Evolutionary conservation across 2,113 vertebrate species (phyloP), one percentile per base, ranked within the genome.

Genomic region (Tetrax tetrax): DNA sequence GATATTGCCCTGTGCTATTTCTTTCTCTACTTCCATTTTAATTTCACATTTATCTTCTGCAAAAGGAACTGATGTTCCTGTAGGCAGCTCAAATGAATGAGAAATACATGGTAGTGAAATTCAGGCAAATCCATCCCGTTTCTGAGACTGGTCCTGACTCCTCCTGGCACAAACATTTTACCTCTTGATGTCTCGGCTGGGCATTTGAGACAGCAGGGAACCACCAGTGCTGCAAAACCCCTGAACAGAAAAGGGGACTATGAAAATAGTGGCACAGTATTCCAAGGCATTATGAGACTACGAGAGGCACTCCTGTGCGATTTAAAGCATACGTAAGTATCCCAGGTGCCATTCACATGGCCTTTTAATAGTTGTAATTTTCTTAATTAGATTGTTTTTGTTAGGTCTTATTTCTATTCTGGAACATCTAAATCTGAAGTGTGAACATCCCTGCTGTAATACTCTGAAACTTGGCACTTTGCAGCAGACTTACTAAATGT

Each of bases 341-440:
- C 83, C 25, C 79, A 86, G 79, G 45, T 70, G 68, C 43, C 43
- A 92, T 68, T 89, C 76, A 65, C 20, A 47, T 45, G n/a, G 38
- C 31, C 51, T 94, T 93, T 94, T 48, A 93, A 82, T 63, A 77
- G 89, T 15, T 69, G 56, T 71, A 60, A 76, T 96, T 95, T 92
- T 94, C 76, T 87, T 91, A 89, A 94, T 96, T 94, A 90, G 64
- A 56, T 82, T 75, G 87, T 85, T 93, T 91, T 83, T 90, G 85
- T 83, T 76, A 94, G 47, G 27, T 60, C 21, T 90, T 77, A 78
- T 77, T 90, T 94, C 88, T 94, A 19, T 90, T 86, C 94, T 82
- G 61, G 68, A 89, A 81, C 35, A 41, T 41, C 66, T 91, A 91
- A 95, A 95, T 84, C 53, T 83, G 61, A 72, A 92, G 68, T 48